Evolutionary conservation across 1,140 invertebrate species (phyloP), one percentile per base, ranked within the genome.

Genomic region (Bombyx mandarina): DNA sequence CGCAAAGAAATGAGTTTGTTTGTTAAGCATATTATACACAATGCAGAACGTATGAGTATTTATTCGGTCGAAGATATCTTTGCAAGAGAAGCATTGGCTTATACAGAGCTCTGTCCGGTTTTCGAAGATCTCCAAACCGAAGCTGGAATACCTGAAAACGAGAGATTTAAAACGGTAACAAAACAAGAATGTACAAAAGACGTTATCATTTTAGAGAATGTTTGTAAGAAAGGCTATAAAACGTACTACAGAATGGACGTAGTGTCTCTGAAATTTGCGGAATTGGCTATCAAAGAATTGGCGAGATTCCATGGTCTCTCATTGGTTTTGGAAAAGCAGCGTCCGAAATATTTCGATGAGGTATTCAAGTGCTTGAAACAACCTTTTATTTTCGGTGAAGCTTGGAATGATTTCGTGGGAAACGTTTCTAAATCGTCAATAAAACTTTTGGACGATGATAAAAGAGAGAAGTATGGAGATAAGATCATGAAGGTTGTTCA

Each of bases 371-470:
- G 57, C 1, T 58, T 78, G 49, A 69, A 78, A 55, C 69, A 74
- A 12, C 72, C 73, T 7, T 67, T 73, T 55, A 54, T 63, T n/a
- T 79, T 75, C 56, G 71, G 71, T 26, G 61, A 73, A 12, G 62
- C 67, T 54, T 76, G 68, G 66, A 59, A 60, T 26, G 66, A 60
- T 43, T 74, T 72, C 45, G 67, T 69, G 6, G 61, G 60, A 9
- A 75, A 71, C 58, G 73, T 75, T 56, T 68, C 53, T 48, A 35
- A 65, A 8, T 59, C 64, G 43, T 71, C 73, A 8, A 47, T 68
- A 1, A 42, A 50, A 26, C 62, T 54, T 51, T 61, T 82, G 44
- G 70, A 74, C 22, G 51, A 61, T 48, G 65, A 66, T 8, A 62
- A 59, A 0, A 76, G 58, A 22, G 42, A 63, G 7, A 80, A 63